Percentiles rank a stretch among this genome's conserved stretches.
These are phyloP conservation scores for Syrmaticus mikado DNA, from an alignment of 2,113 vertebrate species.

Conservation along the genomic window DNA sequence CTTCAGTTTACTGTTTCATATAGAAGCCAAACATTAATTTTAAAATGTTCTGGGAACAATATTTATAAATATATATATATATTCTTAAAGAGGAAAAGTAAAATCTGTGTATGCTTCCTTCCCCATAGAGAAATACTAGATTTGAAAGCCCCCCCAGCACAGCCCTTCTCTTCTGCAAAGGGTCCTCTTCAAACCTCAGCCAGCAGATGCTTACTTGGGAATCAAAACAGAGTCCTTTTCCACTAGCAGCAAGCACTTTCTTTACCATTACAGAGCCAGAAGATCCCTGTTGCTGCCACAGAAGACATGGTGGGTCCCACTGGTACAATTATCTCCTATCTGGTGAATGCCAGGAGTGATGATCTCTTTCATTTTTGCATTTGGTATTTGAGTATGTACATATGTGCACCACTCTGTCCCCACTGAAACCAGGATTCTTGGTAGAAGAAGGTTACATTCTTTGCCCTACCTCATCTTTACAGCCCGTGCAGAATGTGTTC, in stretches of 20 bases:
- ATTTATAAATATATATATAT: background rate
- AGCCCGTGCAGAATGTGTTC: accelerated
- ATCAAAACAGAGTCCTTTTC: background rate
- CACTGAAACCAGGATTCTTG: background rate
- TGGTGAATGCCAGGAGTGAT: background rate
- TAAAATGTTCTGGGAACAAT: background rate
- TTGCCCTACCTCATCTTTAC: background rate
- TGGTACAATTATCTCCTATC: background rate
- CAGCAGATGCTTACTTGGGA: background rate
- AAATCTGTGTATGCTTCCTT: background rate
- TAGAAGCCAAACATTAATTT: background rate
- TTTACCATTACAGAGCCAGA: background rate
- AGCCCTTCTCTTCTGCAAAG: background rate
- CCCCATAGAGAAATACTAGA: background rate
- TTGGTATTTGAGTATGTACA: no score
- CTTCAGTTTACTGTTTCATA: background rate
- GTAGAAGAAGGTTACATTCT: background rate
- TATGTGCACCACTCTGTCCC: background rate
- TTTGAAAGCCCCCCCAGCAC: background rate
- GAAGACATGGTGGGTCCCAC: background rate
- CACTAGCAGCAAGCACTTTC: background rate
- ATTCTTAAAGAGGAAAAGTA: background rate
- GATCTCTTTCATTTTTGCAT: background rate
- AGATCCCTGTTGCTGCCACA: background rate
- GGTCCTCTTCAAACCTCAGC: background rate